Base-by-base conservation (phyloP, 2,113 vertebrate species). In the Myotis davidii region DNA sequence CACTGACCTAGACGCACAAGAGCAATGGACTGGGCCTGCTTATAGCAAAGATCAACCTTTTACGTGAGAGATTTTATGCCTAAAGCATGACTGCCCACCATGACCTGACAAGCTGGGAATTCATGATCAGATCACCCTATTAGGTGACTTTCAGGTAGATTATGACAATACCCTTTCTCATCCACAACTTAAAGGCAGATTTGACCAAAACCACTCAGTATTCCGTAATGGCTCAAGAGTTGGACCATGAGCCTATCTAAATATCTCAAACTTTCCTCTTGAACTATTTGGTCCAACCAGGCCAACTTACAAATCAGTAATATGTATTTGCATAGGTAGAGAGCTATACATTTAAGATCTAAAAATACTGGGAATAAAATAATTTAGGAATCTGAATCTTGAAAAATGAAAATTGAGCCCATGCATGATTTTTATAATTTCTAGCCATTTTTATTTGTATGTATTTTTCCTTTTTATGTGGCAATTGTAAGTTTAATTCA, bases 401-500 rank as follows among this genome's bases (percentile, higher is more conserved):
- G 9, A 72, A 61, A 77, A 86, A 27, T 95, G 37, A 94, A 72
- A 81, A 67, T 39, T 91, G 17, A 92, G 17, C 14, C 50, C 69
- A 16, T 61, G 2, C 0, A 32, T 9, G 82, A n/a, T 61, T 45
- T 45, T 45, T 64, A 74, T 27, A 54, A 84, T 86, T 81, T 13
- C 10, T 70, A 92, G 37, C 16, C 94, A 21, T 52, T 95, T 96
- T 73, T 93, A 52, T 67, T 8, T 59, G 14, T 84, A 23, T 74
- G 7, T 69, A 5, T n/a, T 69, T 88, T 89, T 95, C 27, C n/a
- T 37, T 85, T 93, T 85, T 54, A 72, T 86, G 13, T 88, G 48
- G 9, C 73, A 92, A 91, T 89, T 96, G 34, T 77, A 86, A 59
- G 56, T 82, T 94, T 91, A 90, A 92, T 93, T 95, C 72, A 90